Base-by-base conservation (phyloP, 53 echinoderm and acorn worm genomes). In the Actinopyga echinites region DNA sequence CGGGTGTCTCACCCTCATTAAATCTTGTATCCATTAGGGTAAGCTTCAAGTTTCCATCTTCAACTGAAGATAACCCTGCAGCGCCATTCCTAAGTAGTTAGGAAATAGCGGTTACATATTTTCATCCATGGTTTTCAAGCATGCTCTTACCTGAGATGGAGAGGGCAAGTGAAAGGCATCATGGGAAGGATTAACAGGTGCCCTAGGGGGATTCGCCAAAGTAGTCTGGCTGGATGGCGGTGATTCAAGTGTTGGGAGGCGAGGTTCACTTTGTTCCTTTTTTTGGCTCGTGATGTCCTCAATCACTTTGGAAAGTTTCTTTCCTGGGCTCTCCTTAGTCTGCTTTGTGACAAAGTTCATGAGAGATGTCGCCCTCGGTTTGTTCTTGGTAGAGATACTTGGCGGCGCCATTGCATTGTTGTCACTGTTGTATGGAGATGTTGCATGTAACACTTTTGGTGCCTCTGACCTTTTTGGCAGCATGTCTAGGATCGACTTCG, bases 281-380 rank as follows among this genome's bases (percentile, higher is more conserved):
- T 8, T 62, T 9, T 52, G 69, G 17, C 13, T 17, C 10, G 25
- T 56, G 19, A 11, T 69, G 21, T 21, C 24, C 15, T 30, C 12
- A 30, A 9, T 25, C 12, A 2, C 29, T 4, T 2, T 30, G 8
- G 62, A 62, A 12, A 8, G 15, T 56, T 77, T 77, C 5, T 82
- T 62, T 33, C 65, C 43, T 19, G 77, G 59, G 21, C 24, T 28
- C 12, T 52, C 64, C 26, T 65, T 80, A 11, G 44, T 56, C 8
- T 33, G 29, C 3, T 66, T 86, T 44, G 86, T 85, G 54, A 93
- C 82, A 84, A 95, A 95, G 33, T 93, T 84, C n/a, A 89, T 63
- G 12, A 95, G 86, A 32, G 92, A 93, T 64, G 90, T 85, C 12
- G 79, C 69, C 43, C 80, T 69, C 0, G 35, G 15, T 19, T 54